Evolutionary conservation across 1,140 invertebrate genomes (phyloP).

Genomic region (Callitettix versicolor): DNA sequence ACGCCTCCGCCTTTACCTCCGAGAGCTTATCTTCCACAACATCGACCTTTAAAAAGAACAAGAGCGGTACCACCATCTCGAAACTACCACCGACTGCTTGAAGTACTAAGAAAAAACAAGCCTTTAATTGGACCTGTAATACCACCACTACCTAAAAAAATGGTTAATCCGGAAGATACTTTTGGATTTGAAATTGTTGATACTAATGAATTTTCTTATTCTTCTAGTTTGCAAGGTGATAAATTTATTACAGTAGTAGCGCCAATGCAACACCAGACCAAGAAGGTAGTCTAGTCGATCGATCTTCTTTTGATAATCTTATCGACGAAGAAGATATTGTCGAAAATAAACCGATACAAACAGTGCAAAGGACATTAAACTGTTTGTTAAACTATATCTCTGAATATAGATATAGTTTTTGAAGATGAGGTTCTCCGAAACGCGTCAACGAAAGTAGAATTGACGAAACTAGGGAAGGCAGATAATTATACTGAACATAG

Average conservation of each 20-base stretch:
- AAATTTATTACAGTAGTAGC: conserved; percentile 27
- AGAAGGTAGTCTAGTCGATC: conserved; percentile 38
- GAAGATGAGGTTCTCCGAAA: too few species aligned
- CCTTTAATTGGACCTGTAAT: conserved; percentile 21
- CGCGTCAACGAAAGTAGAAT: too few species aligned
- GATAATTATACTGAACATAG: too few species aligned
- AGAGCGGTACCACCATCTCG: conserved; percentile 27
- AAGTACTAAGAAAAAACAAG: conserved; percentile 27
- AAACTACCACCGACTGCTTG: conserved; percentile 18
- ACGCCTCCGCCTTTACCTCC: conserved; percentile 33
- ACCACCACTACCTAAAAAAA: conserved; percentile 27
- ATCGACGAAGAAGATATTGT: conserved; percentile 17
- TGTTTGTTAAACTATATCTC: too few species aligned
- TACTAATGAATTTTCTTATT: conserved; percentile 46
- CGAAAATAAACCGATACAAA: conserved; percentile 8
- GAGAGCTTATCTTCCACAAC: conserved; percentile 28
- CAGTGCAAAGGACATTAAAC: too few species aligned
- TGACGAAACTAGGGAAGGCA: too few species aligned
- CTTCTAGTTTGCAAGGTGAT: conserved; percentile 21
- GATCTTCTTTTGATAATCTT: conserved; percentile 34
- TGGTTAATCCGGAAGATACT: conserved; percentile 48
- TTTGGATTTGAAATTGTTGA: conserved; percentile 70
- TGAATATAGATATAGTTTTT: too few species aligned
- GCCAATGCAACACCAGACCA: conserved; percentile 49
- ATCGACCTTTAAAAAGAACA: conserved; percentile 34